Conservation (phyloP, 2,888 invertebrate species). For the Nemotelus nigrinus region DNA sequence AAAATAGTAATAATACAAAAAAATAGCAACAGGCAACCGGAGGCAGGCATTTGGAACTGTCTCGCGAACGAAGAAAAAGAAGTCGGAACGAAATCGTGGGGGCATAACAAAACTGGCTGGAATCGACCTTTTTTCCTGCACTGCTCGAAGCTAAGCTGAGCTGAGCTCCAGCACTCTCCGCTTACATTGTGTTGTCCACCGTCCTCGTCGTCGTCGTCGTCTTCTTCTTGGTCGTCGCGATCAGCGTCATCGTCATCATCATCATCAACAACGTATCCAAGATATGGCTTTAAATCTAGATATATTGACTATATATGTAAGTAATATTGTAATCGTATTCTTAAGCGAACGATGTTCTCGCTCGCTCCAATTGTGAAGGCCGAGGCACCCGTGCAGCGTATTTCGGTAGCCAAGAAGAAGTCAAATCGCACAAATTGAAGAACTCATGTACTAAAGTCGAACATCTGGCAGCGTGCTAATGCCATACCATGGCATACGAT, state of each 20-base stretch:
- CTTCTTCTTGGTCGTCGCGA: background rate
- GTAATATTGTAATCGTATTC: slow-evolving; percentile 27
- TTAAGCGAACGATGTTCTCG: slow-evolving; percentile 22
- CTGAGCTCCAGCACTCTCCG: background rate
- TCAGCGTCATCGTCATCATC: slow-evolving; percentile 29
- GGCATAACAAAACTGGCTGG: slow-evolving; percentile 34
- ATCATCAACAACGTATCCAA: slow-evolving; percentile 24
- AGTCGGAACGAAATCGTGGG: slow-evolving; percentile 19
- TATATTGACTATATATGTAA: slow-evolving; percentile 36
- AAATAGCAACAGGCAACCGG: slow-evolving; percentile 17
- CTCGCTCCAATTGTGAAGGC: slow-evolving; percentile 30
- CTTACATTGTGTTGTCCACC: slow-evolving; percentile 1
- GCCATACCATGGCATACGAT: slow-evolving; percentile 24
- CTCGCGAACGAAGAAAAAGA: background rate
- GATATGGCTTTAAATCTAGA: slow-evolving; percentile 38
- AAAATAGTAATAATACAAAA: slow-evolving; percentile 39
- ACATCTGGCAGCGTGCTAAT: slow-evolving; percentile 41
- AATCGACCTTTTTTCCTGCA: slow-evolving; percentile 1
- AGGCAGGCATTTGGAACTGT: background rate
- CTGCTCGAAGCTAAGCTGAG: background rate
- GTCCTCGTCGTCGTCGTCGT: slow-evolving; percentile 1
- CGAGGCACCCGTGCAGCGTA: slow-evolving; percentile 45
- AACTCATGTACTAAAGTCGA: slow-evolving; percentile 43
- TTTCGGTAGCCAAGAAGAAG: slow-evolving; percentile 49
- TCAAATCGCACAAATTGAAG: slow-evolving; percentile 51